phyloP scores from a whole-genome alignment of 2,888 invertebrate species.

The Trachelus tabidus region DNA sequence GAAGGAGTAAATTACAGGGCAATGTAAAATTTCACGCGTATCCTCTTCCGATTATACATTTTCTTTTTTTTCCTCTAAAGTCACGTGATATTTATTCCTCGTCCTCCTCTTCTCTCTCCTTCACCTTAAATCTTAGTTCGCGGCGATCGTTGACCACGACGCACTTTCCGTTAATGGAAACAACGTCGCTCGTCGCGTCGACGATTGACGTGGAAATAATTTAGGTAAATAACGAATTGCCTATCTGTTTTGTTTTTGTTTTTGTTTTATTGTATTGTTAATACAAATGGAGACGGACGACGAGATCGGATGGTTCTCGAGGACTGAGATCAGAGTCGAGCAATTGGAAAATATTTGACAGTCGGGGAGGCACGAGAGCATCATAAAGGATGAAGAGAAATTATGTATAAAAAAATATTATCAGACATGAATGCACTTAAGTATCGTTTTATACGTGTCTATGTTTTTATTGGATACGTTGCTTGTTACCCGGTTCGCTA shows the following conservation, averaged over 20 bases:
- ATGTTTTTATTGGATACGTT: slow-evolving; percentile 8
- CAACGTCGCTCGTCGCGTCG: not conserved
- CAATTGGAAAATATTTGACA: slow-evolving; percentile 7
- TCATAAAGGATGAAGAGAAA: slow-evolving; percentile 16
- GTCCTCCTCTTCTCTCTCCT: not conserved
- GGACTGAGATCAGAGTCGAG: not conserved
- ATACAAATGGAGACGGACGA: not conserved
- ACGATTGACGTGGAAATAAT: not conserved
- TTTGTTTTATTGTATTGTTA: not conserved
- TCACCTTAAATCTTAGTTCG: not conserved
- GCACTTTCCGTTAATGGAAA: not conserved
- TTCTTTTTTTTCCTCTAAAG: slow-evolving; percentile 47
- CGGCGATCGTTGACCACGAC: not conserved
- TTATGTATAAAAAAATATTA: slow-evolving; percentile 11
- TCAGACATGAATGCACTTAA: slow-evolving; percentile 21
- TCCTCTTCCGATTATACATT: slow-evolving; percentile 46
- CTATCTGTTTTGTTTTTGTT: not conserved
- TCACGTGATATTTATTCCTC: not conserved
- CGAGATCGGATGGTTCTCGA: not conserved
- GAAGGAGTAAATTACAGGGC: slow-evolving; percentile 9
- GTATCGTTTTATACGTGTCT: not conserved
- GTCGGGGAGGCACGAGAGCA: slow-evolving; percentile 10
- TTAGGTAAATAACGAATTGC: not conserved
- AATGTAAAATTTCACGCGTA: slow-evolving; percentile 42
- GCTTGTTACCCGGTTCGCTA: slow-evolving; percentile 29